Base-by-base conservation (phyloP, 1,140 invertebrate species). In the Saccostrea cuccullata region DNA sequence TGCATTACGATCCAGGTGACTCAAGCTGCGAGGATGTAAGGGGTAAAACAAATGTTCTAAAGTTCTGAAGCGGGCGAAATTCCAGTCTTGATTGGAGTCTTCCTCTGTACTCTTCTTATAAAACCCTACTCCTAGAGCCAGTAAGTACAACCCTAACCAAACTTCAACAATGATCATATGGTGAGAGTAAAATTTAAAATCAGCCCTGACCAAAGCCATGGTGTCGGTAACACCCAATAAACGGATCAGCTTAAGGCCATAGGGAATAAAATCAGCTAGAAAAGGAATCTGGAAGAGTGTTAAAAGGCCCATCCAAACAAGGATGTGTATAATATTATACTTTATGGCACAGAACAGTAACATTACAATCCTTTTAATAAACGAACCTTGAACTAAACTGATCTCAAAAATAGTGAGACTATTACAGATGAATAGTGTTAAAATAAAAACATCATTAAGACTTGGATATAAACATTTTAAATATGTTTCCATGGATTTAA, bases 391-490 rank as follows among this genome's bases (percentile, higher is more conserved):
- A 55, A 90, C 90, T 70, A 96, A 90, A 91, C 95, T 94, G 64
- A 95, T 92, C 87, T 96, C 95, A 91, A 96, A 94, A n/a, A 91
- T 92, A 26, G 94, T 95, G 30, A 95, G 85, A 87, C 95, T 90
- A 93, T 96, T 96, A 60, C 95, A 94, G 20, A 96, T 85, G 30
- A 95, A 86, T 55, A 96, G 92, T 91, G 94, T 95, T 36, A 93
- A 91, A 4, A 96, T 91, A 92, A 96, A 96, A 12, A 96, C 90
- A 92, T 96, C 96, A 94, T 96, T 96, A 47, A 95, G 93, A 92
- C 96, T 96, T 11, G 96, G 96, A 90, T 95, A 94, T 13, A 96
- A 90, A 60, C 93, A 93, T 89, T 94, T 94, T 23, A 96, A 91
- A 90, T 95, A 95, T 30, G 93, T 90, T 91, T 95, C 95, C 95